Conservation (phyloP, 2,888 invertebrate genomes). For the Mayetiola destructor region DNA sequence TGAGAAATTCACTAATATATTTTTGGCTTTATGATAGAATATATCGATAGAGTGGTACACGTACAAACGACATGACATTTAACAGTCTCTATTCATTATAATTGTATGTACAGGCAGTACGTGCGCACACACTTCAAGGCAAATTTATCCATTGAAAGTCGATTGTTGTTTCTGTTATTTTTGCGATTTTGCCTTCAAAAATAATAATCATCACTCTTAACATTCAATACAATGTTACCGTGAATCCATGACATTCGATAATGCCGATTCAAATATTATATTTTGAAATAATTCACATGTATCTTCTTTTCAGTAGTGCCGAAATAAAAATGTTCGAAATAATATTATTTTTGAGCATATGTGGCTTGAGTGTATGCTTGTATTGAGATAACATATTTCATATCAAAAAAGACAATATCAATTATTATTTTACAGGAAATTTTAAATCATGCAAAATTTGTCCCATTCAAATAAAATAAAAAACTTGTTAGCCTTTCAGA, state of each 20-base stretch:
- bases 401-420: too few species aligned
- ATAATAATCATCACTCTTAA: background rate
- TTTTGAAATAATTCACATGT: too few species aligned
- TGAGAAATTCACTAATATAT: too few species aligned
- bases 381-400: too few species aligned
- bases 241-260: conserved; percentile 8
- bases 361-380: too few species aligned
- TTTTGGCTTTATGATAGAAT: too few species aligned
- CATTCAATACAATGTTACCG: background rate
- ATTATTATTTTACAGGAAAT: conserved; percentile 1
- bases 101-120: background rate
- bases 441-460: background rate
- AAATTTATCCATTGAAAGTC: background rate
- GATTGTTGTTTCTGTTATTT: background rate
- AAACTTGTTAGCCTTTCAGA: conserved; percentile 5
- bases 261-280: background rate
- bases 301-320: too few species aligned
- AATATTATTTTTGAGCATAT: too few species aligned
- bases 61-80: too few species aligned
- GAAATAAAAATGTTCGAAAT: too few species aligned
- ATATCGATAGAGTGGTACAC: background rate
- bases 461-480: background rate
- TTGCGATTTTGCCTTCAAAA: background rate
- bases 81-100: background rate
- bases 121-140: conserved; percentile 12